Percentiles rank a stretch among this genome's conserved stretches.
Conservation (phyloP, 2,888 invertebrate genomes). For the Pterostichus niger region DNA sequence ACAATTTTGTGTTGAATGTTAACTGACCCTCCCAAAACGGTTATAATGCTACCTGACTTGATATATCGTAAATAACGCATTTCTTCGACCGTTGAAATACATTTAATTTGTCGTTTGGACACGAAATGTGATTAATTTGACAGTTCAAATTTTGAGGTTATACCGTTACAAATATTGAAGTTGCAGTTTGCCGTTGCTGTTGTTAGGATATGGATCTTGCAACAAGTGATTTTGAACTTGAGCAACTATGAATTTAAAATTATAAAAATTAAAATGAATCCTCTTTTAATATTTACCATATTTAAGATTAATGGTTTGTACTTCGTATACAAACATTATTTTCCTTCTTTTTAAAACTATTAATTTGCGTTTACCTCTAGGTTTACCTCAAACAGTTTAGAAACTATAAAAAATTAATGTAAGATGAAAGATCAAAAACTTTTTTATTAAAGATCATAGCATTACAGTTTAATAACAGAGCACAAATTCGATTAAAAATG, state of each 20-base stretch:
- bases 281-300: no score
- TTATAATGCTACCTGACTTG: background rate
- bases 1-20: background rate
- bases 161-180: background rate
- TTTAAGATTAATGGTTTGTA: no score
- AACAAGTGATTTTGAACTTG: no score
- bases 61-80: slow-evolving; percentile 17
- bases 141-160: slow-evolving; percentile 32
- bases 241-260: no score
- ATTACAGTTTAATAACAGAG: background rate
- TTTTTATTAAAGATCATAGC: slow-evolving; percentile 5
- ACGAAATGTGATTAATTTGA: background rate
- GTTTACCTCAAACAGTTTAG: slow-evolving; percentile 9
- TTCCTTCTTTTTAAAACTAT: background rate
- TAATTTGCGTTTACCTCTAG: background rate
- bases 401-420: slow-evolving; percentile 1
- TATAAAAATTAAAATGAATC: no score
- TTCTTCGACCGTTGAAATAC: background rate
- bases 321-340: no score
- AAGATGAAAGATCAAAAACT: slow-evolving; percentile 29
- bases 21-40: slow-evolving; percentile 22
- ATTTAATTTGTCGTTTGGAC: background rate
- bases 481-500: background rate
- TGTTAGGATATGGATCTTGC: background rate
- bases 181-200: background rate